A percentile compares a stretch with the other conserved stretches of the same genome.
Evolutionary conservation across 2,797 vertebrate species (phyloP).

Genomic region (Xyrichtys novacula): DNA sequence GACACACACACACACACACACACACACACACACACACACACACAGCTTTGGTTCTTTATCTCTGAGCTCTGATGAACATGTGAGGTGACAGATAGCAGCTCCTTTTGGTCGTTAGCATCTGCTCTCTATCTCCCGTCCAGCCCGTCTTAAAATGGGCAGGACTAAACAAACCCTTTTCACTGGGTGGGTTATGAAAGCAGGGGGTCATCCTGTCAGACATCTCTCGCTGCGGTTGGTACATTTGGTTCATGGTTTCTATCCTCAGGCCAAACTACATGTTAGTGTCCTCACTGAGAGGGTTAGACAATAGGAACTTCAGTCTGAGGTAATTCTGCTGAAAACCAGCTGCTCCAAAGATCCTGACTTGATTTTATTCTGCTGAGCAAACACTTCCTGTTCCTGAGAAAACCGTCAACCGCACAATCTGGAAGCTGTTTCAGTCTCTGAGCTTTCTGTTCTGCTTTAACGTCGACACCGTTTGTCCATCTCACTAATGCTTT

Average conservation of each 20-base stretch:
- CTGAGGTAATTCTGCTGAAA: neutral
- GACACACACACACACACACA: neutral
- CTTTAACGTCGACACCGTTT: constrained; percentile 1
- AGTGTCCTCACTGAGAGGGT: neutral
- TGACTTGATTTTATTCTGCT: constrained; percentile 54
- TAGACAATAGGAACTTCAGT: neutral
- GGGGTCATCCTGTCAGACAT: neutral
- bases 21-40: neutral
- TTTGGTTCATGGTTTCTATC: neutral
- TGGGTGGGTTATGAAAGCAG: neutral
- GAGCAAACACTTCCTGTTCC: constrained; percentile 68
- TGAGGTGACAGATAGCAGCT: neutral
- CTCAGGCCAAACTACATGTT: neutral
- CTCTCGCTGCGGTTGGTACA: neutral
- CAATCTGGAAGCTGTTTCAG: constrained; percentile 32
- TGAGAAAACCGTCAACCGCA: constrained; percentile 36
- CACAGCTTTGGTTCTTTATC: neutral
- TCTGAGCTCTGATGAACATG: neutral
- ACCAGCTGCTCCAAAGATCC: constrained; percentile 10
- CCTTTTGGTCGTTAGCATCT: neutral
- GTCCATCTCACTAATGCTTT: too few species aligned
- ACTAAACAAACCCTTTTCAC: neutral
- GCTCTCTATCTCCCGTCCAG: neutral
- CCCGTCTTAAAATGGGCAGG: neutral
- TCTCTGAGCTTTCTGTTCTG: constrained; percentile 6